These are phyloP conservation scores for Chelon labrosus DNA, from an alignment of 2,797 vertebrate species.

Conservation along the genomic window DNA sequence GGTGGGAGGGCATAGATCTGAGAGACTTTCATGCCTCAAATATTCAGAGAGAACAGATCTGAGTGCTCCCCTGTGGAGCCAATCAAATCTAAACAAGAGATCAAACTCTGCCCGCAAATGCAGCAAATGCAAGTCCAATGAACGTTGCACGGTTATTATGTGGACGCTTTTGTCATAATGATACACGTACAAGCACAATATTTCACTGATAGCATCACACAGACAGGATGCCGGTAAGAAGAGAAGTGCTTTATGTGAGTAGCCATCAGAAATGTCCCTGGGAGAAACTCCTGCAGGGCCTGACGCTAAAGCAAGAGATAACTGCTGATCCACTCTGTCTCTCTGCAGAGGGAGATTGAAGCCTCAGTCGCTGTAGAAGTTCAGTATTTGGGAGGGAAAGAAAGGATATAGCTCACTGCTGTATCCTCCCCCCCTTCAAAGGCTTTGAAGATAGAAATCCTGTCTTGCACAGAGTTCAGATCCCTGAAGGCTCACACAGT, in stretches of 20 bases:
- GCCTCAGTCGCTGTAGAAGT: conserved; percentile 42
- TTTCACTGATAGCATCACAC: conserved; percentile 56
- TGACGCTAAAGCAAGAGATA: conserved; percentile 70
- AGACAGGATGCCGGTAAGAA: conserved; percentile 50
- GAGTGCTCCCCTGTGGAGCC: conserved; percentile 11
- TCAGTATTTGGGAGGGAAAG: conserved; percentile 52
- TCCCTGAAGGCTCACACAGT: background rate
- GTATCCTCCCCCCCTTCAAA: conserved; percentile 20
- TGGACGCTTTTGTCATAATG: conserved; percentile 16
- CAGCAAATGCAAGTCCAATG: background rate
- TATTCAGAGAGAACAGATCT: conserved; percentile 41
- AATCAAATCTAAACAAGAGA: conserved; percentile 43
- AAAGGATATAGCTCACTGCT: conserved; percentile 39
- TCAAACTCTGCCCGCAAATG: conserved; percentile 13
- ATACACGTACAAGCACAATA: conserved; percentile 35
- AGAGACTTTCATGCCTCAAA: conserved; percentile 45
- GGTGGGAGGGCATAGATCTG: conserved; percentile 8
- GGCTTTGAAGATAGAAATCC: conserved; percentile 30
- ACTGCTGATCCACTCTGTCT: conserved; percentile 62
- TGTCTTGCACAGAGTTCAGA: conserved; percentile 9
- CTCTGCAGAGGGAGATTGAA: conserved; percentile 57
- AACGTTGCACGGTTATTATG: conserved; percentile 43
- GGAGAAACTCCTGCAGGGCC: conserved; percentile 56
- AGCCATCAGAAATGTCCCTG: conserved; percentile 64
- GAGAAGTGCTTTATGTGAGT: conserved; percentile 51